phyloP scores from a whole-genome alignment of 2,113 vertebrate genomes.

The Pteronura brasiliensis region DNA sequence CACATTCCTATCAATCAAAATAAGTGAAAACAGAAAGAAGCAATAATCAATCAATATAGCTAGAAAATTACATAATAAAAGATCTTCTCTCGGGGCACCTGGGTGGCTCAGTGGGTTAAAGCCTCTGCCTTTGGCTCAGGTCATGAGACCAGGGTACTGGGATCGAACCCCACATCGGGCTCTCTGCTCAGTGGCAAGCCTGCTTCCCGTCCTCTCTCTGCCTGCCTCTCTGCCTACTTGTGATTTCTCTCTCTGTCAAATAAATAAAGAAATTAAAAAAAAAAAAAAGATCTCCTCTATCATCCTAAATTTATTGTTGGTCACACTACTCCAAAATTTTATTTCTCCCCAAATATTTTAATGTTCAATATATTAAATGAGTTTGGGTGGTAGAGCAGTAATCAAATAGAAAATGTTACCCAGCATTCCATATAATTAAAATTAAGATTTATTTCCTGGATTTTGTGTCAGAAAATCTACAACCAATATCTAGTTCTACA shows the following conservation, averaged over 20 bases:
- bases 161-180: no score
- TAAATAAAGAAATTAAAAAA: no score
- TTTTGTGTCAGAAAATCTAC: background rate
- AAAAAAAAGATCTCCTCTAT: background rate
- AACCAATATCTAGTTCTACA: background rate
- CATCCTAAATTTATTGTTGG: background rate
- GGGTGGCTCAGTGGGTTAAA: no score
- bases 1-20: background rate
- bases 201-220: no score
- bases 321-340: background rate
- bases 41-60: background rate
- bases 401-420: background rate
- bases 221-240: no score
- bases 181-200: no score
- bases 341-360: background rate
- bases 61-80: background rate
- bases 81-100: no score
- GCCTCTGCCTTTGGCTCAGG: no score
- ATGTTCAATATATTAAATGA: background rate
- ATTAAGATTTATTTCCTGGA: background rate
- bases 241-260: no score
- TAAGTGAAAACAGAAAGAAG: background rate
- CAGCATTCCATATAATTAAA: background rate
- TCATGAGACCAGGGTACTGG: no score
- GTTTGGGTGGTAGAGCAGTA: background rate